Evolutionary conservation across 2,797 vertebrate genomes (phyloP), one percentile per base, ranked within the genome.

Genomic region (Pitangus sulphuratus): DNA sequence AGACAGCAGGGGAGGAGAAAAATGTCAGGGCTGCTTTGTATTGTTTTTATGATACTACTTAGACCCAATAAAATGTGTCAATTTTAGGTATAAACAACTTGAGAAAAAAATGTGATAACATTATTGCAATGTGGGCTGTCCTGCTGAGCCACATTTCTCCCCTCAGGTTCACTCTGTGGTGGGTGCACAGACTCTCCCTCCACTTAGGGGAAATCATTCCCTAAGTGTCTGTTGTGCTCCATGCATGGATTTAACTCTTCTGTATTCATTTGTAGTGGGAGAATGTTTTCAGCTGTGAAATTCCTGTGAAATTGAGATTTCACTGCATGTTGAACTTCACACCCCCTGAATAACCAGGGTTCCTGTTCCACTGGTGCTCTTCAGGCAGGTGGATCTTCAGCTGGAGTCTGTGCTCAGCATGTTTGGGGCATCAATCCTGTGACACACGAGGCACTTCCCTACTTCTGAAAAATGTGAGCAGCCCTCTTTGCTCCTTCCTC

Each of bases 11-110:
- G 86, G 88, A 90, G 78, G 81, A 92, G 84, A 86, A 96, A 60
- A 96, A 95, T 87, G 69, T 96, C 96, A 93, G 91, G n/a, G 28
- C 37, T 91, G 57, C 53, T 90, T 96, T 93, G 91, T 91, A 93
- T 93, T 96, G 92, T 85, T 89, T 97, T 95, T 91, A 84, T 91
- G 78, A 70, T 84, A 45, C 88, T 96, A 84, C 87, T 97, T 96
- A 96, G 90, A 71, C 78, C 71, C 17, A 94, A 94, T 95, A 93
- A 96, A 96, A 97, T 42, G 89, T 89, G 87, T 80, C 94, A 57
- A 79, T 93, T 95, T 89, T 35, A 62, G 90, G 72, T 82, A 89
- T 39, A 92, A 97, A 95, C 96, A 95, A 68, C 54, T 68, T 37
- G 72, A 91, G 82, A 92, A 64, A 54, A 44, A 70, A 93, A 87